Percentiles rank a stretch among this genome's conserved stretches.
Conservation (phyloP, 2,113 vertebrate genomes). For the Engystomops pustulosus region DNA sequence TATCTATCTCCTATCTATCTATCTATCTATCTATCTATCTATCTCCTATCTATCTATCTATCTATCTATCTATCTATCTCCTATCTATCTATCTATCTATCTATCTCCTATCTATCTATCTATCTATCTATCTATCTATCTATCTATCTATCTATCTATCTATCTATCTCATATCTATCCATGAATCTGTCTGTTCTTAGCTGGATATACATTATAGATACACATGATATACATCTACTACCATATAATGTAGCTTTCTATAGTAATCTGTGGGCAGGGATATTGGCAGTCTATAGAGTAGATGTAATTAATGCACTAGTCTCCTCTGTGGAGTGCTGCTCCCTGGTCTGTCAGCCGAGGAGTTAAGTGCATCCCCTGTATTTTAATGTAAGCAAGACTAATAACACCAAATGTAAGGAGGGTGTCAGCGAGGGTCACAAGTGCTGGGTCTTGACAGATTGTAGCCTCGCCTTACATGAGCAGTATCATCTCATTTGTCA, state of each 20-base stretch:
- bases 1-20: background rate
- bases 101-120: background rate
- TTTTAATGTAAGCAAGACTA: conserved; percentile 49
- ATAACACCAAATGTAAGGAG: conserved; percentile 66
- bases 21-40: conserved; percentile 1
- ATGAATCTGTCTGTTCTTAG: background rate
- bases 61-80: too few species aligned
- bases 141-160: conserved; percentile 30
- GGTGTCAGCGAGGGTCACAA: conserved; percentile 85
- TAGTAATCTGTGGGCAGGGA: too few species aligned
- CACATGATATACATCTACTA: background rate
- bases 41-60: background rate
- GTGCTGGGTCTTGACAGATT: conserved; percentile 93
- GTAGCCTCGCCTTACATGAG: conserved; percentile 89
- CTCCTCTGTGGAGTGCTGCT: background rate
- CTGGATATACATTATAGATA: background rate
- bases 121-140: conserved; percentile 19
- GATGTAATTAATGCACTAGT: conserved; percentile 27
- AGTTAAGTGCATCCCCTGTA: conserved; percentile 25
- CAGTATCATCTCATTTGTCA: conserved; percentile 92
- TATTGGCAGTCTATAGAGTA: background rate
- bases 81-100: background rate
- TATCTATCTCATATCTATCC: background rate
- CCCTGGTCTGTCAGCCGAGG: background rate
- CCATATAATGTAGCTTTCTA: too few species aligned